Percentiles rank a stretch among this genome's conserved stretches.
Evolutionary conservation across 2,888 invertebrate genomes (phyloP).

Genomic region (Orchesellides sinensis): DNA sequence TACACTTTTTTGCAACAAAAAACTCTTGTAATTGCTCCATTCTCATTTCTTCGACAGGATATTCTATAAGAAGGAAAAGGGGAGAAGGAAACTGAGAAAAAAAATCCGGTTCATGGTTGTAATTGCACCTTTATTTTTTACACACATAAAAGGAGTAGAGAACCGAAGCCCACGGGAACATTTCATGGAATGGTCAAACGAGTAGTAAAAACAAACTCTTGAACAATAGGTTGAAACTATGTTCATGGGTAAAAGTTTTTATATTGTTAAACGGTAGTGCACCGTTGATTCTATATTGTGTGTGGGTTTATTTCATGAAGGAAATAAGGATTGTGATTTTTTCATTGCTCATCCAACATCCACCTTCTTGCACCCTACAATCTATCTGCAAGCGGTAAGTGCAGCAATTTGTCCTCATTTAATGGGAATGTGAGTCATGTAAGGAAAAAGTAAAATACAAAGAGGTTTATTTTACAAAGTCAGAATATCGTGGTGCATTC

Average conservation of each 20-base stretch:
- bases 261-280: too few species aligned
- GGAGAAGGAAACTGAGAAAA: background rate
- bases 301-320: background rate
- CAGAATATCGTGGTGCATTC: too few species aligned
- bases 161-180: background rate
- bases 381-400: constrained; percentile 13
- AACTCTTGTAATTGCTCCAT: constrained; percentile 29
- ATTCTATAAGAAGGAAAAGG: too few species aligned
- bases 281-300: background rate
- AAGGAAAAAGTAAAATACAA: background rate
- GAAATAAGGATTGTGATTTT: background rate
- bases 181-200: background rate
- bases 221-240: background rate
- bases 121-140: constrained; percentile 15
- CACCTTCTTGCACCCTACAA: background rate
- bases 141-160: too few species aligned
- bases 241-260: background rate
- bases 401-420: constrained; percentile 33
- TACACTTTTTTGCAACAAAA: constrained; percentile 8
- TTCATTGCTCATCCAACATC: background rate
- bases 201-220: background rate
- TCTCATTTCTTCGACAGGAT: constrained; percentile 27
- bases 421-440: constrained; percentile 9
- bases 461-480: too few species aligned
- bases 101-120: constrained; percentile 30